Evolutionary conservation across 2,888 invertebrate genomes (phyloP).

Genomic region (Megamerina dolium): DNA sequence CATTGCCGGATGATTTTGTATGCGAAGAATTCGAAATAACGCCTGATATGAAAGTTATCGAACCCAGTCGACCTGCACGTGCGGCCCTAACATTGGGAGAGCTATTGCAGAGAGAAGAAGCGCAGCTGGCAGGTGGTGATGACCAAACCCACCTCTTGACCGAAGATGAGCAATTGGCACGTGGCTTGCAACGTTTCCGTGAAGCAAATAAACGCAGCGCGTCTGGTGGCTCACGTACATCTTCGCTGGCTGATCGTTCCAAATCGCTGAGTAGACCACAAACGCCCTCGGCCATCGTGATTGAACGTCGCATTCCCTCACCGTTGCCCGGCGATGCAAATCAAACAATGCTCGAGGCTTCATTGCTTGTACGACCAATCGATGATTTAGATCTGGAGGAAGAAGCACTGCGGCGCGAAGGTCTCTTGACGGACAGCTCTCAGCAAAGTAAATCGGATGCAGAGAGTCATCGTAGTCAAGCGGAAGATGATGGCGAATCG

Average conservation of each 20-base stretch:
- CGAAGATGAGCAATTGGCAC: conserved; percentile 54
- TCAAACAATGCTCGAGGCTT: conserved; percentile 59
- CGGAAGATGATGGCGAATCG: conserved; percentile 23
- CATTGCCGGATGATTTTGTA: conserved; percentile 70
- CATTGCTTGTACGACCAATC: conserved; percentile 61
- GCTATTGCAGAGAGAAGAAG: conserved; percentile 41
- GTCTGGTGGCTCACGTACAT: conserved; percentile 55
- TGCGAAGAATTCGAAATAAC: conserved; percentile 55
- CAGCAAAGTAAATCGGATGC: conserved; percentile 42
- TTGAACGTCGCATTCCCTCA: conserved; percentile 57
- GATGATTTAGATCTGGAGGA: conserved; percentile 51
- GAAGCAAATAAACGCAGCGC: conserved; percentile 55
- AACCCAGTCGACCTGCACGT: conserved; percentile 33
- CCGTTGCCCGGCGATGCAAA: conserved; percentile 56
- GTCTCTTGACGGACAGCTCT: conserved; percentile 40
- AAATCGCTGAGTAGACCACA: conserved; percentile 55
- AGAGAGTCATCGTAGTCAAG: conserved; percentile 24
- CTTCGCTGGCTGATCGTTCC: conserved; percentile 55
- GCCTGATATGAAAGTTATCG: conserved; percentile 46
- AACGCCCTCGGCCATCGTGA: conserved; percentile 58
- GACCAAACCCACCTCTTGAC: conserved; percentile 32
- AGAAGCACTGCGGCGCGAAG: conserved; percentile 38
- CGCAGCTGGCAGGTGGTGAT: conserved; percentile 34
- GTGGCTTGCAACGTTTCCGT: conserved; percentile 51
- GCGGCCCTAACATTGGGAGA: conserved; percentile 42